Evolutionary conservation across 2,113 vertebrate species (phyloP), one percentile per base, ranked within the genome.

Genomic region (Zosterops borbonicus): DNA sequence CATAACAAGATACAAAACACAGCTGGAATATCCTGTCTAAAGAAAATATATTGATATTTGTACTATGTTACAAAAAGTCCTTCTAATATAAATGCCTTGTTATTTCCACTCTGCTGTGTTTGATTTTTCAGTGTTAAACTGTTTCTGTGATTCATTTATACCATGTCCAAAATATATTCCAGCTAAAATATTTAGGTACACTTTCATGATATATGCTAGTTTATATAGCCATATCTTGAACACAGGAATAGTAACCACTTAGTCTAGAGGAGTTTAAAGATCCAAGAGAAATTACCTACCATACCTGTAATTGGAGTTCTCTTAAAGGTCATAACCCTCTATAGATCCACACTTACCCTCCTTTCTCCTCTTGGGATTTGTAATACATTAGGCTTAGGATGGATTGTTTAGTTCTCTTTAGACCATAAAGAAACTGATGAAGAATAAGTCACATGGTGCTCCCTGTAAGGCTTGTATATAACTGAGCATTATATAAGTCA

Each of bases 241-340:
- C 67, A 47, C 5, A 7, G 67, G 92, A 92, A 68, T 56, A 83
- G 47, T 23, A 83, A 86, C 78, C 94, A 91, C 86, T 90, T 95
- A 79, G 87, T 88, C 92, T 78, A 2, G 10, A 91, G 44, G 24
- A 28, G 4, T 35, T 64, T 88, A 93, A 93, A 88, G 80, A 93
- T 95, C 65, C 84, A 92, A 96, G 89, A 96, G 90, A 94, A 94
- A 97, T 96, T 95, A 94, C 95, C 82, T 87, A 89, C 86, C 70
- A 71, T 96, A 91, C 86, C 82, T 95, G 92, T 97, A 96, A 96
- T 84, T 96, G 87, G 84, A 96, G 87, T 96, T 94, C 87, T 96
- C 95, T 95, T 95, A 94, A 95, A 94, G 94, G 96, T 95, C 95
- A 83, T 75, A 91, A 96, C 91, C 90, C 83, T 76, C 63, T 91